Evolutionary conservation across 2,113 vertebrate species (phyloP), one percentile per base, ranked within the genome.

Genomic region (Nannobrachium achirus): DNA sequence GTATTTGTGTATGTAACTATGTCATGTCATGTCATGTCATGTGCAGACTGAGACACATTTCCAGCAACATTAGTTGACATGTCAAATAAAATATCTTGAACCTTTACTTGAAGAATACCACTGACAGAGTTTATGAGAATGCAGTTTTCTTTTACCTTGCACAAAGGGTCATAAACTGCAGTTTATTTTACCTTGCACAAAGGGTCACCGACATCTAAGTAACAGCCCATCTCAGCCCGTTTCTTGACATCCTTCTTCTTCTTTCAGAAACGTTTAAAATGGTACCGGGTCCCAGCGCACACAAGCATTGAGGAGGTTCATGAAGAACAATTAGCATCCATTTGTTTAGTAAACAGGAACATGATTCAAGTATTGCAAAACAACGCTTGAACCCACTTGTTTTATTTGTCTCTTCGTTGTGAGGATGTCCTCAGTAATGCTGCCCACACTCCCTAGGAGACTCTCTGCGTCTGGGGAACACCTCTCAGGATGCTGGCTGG

Each of bases 121-220:
- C 25, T 33, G 25, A 5, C n/a, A n/a, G n/a, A n/a, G n/a, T n/a
- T n/a, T n/a, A n/a, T n/a, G n/a, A n/a, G n/a, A n/a, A n/a, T n/a
- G n/a, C n/a, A n/a, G n/a, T n/a, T 33, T 33, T 48, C 55, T 1
- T 80, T 71, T 68, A 94, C 94, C 92, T 92, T 88, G 69, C 88
- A 89, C 40, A 84, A 72, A 0, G 92, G 87, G 13, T 91, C 46
- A 66, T n/a, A n/a, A n/a, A n/a, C n/a, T n/a, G n/a, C n/a, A n/a
- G 25, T 33, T 33, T 48, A 51, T 1, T 80, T 71, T 68, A 94
- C 94, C 92, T 92, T 88, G 69, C 88, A 89, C 40, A 84, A 72
- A 0, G 92, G 87, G 13, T 91, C 46, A 66, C 78, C 91, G 71
- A 95, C 84, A 56, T 94, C 93, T 88, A 95, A 81, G 56, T 92